Percentiles rank a stretch among this genome's conserved stretches.
Conservation (phyloP, 1,140 invertebrate genomes). For the Eubasilissa regina region DNA sequence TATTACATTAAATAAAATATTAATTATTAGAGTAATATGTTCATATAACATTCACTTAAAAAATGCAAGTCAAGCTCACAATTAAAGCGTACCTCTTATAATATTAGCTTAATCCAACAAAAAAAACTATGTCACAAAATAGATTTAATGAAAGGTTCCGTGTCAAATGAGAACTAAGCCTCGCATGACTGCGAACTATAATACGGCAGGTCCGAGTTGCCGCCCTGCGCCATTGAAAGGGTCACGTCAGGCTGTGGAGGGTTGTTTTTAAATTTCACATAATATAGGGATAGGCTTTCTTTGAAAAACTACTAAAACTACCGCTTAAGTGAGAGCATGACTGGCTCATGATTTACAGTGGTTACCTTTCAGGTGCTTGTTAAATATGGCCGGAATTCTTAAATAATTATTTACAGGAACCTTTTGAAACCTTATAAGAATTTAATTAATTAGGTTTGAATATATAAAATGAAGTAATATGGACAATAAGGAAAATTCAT, state of each 20-base stretch:
- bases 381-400: neutral
- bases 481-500: too few relatives aligned
- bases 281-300: constrained; percentile 21
- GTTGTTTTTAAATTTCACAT: constrained; percentile 20
- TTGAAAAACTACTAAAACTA: neutral
- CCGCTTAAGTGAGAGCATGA: constrained; percentile 5
- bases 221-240: constrained; percentile 1
- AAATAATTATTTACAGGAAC: neutral
- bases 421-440: neutral
- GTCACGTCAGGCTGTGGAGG: neutral
- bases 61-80: neutral
- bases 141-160: too few relatives aligned
- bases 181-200: constrained; percentile 16
- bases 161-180: too few relatives aligned
- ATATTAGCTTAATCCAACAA: too few relatives aligned
- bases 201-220: neutral
- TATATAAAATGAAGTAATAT: neutral
- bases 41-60: neutral
- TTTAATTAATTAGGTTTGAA: neutral
- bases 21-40: too few relatives aligned
- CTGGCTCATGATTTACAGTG: neutral
- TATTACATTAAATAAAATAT: too few relatives aligned
- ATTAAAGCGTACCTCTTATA: neutral
- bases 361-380: neutral
- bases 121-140: too few relatives aligned